Evolutionary conservation across 2,113 vertebrate genomes (phyloP), one percentile per base, ranked within the genome.

Genomic region (Trichechus manatus): DNA sequence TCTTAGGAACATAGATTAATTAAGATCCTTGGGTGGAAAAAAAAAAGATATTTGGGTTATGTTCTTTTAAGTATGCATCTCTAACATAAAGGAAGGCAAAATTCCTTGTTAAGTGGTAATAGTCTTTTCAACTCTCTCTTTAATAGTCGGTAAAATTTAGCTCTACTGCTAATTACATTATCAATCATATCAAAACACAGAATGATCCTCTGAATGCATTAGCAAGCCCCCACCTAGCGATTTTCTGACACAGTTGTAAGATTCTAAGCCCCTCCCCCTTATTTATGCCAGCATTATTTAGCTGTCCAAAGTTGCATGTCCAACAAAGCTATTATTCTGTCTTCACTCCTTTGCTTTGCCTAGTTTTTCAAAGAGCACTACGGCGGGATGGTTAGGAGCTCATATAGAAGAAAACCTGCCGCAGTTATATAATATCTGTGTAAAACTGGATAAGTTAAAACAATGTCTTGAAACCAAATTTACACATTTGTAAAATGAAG

Each of bases 241-340:
- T 94, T 78, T 92, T 80, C 59, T 93, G 66, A 53, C 33, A 82
- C 6, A 89, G 4, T 42, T 94, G 29, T 79, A 89, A 91, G 20
- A 93, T 56, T 74, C 36, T 59, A 59, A 86, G 6, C 9, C 4
- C 1, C 4, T 33, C 56, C 5, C 74, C 42, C 25, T 82, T 29
- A 39, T 19, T 50, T 56, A 23, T 29, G 4, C 17, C 53, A 78
- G 36, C 8, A n/a, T 72, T 11, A 27, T 77, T 66, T 64, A 11
- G 3, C n/a, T 93, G 27, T 25, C 11, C 20, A 90, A 36, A 13
- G 80, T 22, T 63, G 8, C n/a, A 84, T 81, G 72, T 66, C 50
- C 10, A 87, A 53, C 9, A 63, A 61, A 83, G 42, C 53, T 0
- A 42, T 14, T n/a, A 66, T 61, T 17, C 31, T 63, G 70, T 13